Percentiles rank a stretch among this genome's conserved stretches.
phyloP scores from a whole-genome alignment of 2,113 vertebrate species.

The Pogona vitticeps region DNA sequence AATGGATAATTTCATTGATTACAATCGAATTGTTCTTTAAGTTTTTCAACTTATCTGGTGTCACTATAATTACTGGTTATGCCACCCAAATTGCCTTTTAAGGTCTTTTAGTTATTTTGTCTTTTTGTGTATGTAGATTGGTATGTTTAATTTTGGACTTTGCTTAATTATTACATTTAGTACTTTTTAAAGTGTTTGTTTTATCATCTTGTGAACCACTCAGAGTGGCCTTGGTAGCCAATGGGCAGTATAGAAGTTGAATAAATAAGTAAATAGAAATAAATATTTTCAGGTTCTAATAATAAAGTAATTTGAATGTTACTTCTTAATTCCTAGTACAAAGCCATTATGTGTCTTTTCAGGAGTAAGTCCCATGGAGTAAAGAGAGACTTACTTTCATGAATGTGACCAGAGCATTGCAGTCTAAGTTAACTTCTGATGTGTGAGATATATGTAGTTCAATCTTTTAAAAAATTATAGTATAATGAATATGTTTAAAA shows the following conservation, averaged over 20 bases:
- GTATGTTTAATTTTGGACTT: too few species aligned
- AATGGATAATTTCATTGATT: not conserved
- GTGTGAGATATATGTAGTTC: accelerated
- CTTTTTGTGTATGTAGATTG: too few species aligned
- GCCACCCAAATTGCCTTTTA: too few species aligned
- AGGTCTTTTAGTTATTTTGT: too few species aligned
- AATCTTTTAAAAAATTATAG: not conserved
- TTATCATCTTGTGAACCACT: too few species aligned
- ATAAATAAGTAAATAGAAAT: too few species aligned
- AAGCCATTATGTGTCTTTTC: not conserved
- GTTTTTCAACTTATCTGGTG: not conserved
- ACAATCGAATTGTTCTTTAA: not conserved
- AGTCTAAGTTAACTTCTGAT: not conserved
- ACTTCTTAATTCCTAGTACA: not conserved
- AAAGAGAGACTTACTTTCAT: not conserved
- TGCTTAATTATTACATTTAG: too few species aligned
- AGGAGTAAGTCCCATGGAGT: not conserved
- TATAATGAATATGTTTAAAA: not conserved
- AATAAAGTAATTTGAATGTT: not conserved
- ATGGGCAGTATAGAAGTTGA: too few species aligned
- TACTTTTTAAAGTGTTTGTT: too few species aligned
- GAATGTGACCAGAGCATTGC: not conserved
- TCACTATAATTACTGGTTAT: not conserved
- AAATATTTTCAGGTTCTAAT: not conserved
- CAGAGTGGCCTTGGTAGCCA: too few species aligned